Base-by-base conservation (phyloP, 2,888 invertebrate species). In the Drosophila antonietae region DNA sequence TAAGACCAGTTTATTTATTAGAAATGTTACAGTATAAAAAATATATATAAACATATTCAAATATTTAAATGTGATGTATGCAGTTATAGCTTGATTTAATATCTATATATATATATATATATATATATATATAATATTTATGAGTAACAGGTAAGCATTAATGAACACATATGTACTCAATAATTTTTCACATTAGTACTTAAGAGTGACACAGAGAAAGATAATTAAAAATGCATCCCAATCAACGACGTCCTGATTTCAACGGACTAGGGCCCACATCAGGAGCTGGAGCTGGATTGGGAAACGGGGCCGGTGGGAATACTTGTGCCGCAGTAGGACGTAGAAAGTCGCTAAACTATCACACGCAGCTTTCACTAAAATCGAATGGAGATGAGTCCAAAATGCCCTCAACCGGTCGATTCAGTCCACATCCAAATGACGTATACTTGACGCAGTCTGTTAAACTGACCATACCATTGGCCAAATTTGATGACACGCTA, bases 281-380 rank as follows among this genome's bases (percentile, higher is more conserved):
- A 31, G 23, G 18, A 5, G 47, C 41, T 41, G 33, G 18, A 18
- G 2, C n/a, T 4, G 47, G 51, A 33, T 8, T 14, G 3, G 51
- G 8, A 14, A 18, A 7, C 8, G 35, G 7, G 8, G 9, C 51
- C 33, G 44, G 18, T 18, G 61, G 33, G 8, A 73, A 47, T 57
- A n/a, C 14, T 14, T 53, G 66, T 35, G 8, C 18, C 14, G 20
- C 18, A 4, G 44, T 57, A 5, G 69, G 66, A 8, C 87, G 91
- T 3, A 81, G 91, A 10, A 92, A 91, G 57, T 90, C 91, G n/a
- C 37, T 90, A 0, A 90, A 80, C 51, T 92, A 90, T 70, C 91
- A 92, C 39, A 79, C 89, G 23, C 91, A 91, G 47, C 60, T 88
- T 18, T 80, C 88, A 43, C 58, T 81, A 15, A 81, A 75, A 18